Percentiles rank a stretch among this genome's conserved stretches.
Evolutionary conservation across 2,888 invertebrate species (phyloP).

Genomic region (Rotaria sp.): DNA sequence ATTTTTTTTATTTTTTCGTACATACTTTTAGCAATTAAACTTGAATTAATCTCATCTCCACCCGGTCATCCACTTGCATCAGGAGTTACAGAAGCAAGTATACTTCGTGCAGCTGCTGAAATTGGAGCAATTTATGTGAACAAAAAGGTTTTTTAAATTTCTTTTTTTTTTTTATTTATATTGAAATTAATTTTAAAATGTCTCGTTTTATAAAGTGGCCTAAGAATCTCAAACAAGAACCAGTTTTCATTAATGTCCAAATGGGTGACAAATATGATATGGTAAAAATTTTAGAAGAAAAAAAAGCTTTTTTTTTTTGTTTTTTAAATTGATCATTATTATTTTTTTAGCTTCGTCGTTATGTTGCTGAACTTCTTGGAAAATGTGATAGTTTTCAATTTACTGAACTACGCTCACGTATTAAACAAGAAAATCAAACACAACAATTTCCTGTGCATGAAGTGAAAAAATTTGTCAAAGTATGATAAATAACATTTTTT

Average conservation of each 20-base stretch:
- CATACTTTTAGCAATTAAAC: neutral
- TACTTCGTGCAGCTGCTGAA: neutral
- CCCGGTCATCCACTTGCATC: neutral
- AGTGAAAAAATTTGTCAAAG: conserved; percentile 24
- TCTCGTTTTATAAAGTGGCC: neutral
- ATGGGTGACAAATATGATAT: conserved; percentile 25
- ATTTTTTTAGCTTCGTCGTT: neutral
- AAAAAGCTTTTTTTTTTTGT: neutral
- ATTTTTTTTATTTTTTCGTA: neutral
- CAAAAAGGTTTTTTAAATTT: neutral
- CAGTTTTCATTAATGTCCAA: neutral
- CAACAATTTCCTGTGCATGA: conserved; percentile 22
- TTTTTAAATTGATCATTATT: neutral
- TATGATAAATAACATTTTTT: neutral
- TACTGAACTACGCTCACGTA: neutral
- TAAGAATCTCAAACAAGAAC: conserved; percentile 26
- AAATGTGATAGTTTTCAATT: conserved; percentile 26
- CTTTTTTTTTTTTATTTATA: too few species aligned
- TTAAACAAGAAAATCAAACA: conserved; percentile 20
- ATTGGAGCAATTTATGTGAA: conserved; percentile 6
- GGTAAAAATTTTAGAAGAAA: neutral
- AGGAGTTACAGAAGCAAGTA: conserved; percentile 14
- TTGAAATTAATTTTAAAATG: neutral
- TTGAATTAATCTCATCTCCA: conserved; percentile 29
- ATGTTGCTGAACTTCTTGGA: conserved; percentile 9